Evolutionary conservation across 2,113 vertebrate species (phyloP), one percentile per base, ranked within the genome.

Genomic region (Hystrix cristata): DNA sequence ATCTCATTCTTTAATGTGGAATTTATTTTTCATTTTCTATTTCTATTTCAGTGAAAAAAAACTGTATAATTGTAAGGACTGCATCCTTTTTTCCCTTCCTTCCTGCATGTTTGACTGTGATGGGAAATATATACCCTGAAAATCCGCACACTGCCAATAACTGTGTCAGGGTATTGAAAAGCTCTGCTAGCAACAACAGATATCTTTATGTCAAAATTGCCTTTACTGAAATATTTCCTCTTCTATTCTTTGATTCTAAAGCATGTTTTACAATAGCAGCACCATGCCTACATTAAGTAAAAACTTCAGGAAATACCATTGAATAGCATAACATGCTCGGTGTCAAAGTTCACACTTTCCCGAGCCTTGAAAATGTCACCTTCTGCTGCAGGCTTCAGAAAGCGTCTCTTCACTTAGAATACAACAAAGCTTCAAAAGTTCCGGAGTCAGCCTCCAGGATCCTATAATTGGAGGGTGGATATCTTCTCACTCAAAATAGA

Each of bases 371-470:
- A 97, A 97, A 97, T 97, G 93, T 94, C 94, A 91, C 86, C 21
- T 57, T 89, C 59, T 89, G 57, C 94, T 64, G 19, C 55, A 91
- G 82, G 16, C 96, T 97, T 97, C 91, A 95, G 80, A 97, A 97
- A 89, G 43, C 94, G 29, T 95, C 87, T 95, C 59, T 97, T 92
- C 95, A 93, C 64, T 21, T 53, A n/a, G 89, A 91, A 67, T 84
- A 59, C 80, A 94, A 96, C 93, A 98, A 98, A 97, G 91, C 87
- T 96, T 97, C 97, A 97, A 93, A 98, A 80, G 38, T 90, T 95
- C 67, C 25, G 3, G 21, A 90, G 62, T 92, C 83, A 93, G 74
- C 38, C 48, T 90, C 31, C 74, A 94, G 83, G 29, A 13, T 83
- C 51, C 53, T 94, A 7, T 96, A 96, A 97, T 96, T 95, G 83